Evolutionary conservation across 2,888 invertebrate species (phyloP), one percentile per base, ranked within the genome.

Genomic region (Crossocerus cetratus): DNA sequence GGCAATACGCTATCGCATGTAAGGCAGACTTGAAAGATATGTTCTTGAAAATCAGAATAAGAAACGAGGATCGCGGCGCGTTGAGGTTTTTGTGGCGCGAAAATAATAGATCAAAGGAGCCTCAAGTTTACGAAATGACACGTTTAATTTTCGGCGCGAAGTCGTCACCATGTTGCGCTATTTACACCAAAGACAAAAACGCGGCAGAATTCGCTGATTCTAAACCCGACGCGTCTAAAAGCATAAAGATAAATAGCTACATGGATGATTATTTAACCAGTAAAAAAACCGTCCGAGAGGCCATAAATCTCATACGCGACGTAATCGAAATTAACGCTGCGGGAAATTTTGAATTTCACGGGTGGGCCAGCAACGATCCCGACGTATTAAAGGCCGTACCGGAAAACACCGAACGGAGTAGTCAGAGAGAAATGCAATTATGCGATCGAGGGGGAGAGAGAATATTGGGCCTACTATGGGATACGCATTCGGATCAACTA

Each of bases 201-300:
- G 59, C 59, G 3, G 18, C 13, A 13, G 2, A 11, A 1, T 59
- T 16, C 2, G 42, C 2, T 44, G 2, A 21, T 4, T 44, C 14
- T 1, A 3, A 44, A 2, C 44, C 44, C 2, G 14, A 1, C 3
- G 20, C 44, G 44, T 32, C 32, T 32, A 5, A 3, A 20, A 59
- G 44, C 22, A 44, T 59, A 2, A 20, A 3, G 2, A 21, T 2
- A 8, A 14, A 59, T 21, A 44, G 59, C 2, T 59, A 59, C 20
- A 59, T 59, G 59, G 59, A 59, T 13, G 59, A 44, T 13, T 59
- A 18, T 5, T 21, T 59, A 2, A 43, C 13, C 0, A 59, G 44
- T 2, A 13, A 20, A n/a, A 21, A 2, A 11, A 13, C 44, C 0
- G 11, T 18, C 3, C 44, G 8, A 14, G 44, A 59, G 14, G 11